Conservation (phyloP, 1,140 invertebrate species). For the Lerema accius region DNA sequence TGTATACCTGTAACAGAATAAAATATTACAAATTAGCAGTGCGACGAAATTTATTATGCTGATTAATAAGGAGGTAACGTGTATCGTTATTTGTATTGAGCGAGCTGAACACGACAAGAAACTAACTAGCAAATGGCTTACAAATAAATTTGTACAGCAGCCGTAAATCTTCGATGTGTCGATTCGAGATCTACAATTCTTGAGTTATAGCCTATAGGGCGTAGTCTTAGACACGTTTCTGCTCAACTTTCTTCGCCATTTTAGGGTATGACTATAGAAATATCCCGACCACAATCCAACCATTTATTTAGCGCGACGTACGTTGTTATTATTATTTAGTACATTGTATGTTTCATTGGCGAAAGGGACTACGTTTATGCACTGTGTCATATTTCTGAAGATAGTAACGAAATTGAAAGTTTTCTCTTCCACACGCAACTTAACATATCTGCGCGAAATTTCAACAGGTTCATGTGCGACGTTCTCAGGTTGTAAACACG, state of each 20-base stretch:
- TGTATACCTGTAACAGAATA: conserved; percentile 23
- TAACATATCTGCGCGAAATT: conserved; percentile 33
- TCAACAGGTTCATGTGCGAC: conserved; percentile 21
- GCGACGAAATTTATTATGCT: not conserved
- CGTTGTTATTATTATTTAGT: conserved; percentile 2
- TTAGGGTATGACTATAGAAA: conserved; percentile 62
- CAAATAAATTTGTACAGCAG: conserved; percentile 45
- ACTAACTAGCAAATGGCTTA: conserved; percentile 43
- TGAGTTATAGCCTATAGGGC: conserved; percentile 47
- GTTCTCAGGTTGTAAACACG: conserved; percentile 17
- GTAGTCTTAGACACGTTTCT: conserved; percentile 54
- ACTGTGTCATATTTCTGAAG: conserved; percentile 27
- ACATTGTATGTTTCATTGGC: conserved; percentile 5
- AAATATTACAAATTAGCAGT: conserved; percentile 20
- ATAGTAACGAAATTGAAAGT: conserved; percentile 42
- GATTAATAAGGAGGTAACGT: conserved; percentile 17
- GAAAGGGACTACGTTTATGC: conserved; percentile 33
- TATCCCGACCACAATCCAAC: conserved; percentile 38
- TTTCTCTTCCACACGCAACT: conserved; percentile 17
- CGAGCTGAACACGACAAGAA: conserved; percentile 38
- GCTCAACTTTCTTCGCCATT: conserved; percentile 71
- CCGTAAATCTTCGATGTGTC: conserved; percentile 48
- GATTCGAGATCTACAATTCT: conserved; percentile 40
- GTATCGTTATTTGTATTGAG: conserved; percentile 32
- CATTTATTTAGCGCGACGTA: conserved; percentile 24